These are phyloP conservation scores for Bubo blakistoni DNA, from an alignment of 2,113 vertebrate genomes.

Conservation along the genomic window DNA sequence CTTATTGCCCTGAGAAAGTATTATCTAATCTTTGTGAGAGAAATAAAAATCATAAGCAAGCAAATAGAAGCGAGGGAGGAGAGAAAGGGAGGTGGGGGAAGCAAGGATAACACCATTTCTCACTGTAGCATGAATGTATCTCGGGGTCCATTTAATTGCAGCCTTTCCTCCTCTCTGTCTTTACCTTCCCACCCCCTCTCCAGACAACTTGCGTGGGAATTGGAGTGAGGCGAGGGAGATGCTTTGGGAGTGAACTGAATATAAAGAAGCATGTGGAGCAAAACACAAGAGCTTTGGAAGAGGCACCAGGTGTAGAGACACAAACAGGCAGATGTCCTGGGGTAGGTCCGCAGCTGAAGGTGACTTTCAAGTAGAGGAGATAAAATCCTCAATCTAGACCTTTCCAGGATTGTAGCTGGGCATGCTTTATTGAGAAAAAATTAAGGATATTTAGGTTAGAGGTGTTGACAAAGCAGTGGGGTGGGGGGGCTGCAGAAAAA, in stretches of 20 bases:
- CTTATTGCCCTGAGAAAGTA: neutral
- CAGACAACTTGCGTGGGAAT: neutral
- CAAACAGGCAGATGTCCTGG: neutral
- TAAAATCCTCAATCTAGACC: neutral
- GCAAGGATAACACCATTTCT: neutral
- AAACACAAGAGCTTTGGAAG: neutral
- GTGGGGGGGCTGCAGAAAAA: neutral
- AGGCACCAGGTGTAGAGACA: neutral
- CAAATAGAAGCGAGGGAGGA: neutral
- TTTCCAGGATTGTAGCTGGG: neutral
- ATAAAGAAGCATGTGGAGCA: neutral
- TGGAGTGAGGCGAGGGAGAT: neutral
- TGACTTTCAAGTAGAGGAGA: neutral
- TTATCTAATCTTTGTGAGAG: neutral
- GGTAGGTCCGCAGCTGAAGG: neutral
- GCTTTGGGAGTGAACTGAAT: neutral
- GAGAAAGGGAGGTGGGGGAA: neutral
- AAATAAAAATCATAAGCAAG: neutral
- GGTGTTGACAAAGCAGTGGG: neutral
- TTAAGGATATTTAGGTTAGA: neutral
- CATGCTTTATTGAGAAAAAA: neutral
- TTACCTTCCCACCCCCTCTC: neutral
- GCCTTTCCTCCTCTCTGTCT: neutral
- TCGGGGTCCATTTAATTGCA: neutral
- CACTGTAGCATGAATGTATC: neutral